Conservation (phyloP, 2,797 vertebrate genomes). For the Poeciliopsis infans region DNA sequence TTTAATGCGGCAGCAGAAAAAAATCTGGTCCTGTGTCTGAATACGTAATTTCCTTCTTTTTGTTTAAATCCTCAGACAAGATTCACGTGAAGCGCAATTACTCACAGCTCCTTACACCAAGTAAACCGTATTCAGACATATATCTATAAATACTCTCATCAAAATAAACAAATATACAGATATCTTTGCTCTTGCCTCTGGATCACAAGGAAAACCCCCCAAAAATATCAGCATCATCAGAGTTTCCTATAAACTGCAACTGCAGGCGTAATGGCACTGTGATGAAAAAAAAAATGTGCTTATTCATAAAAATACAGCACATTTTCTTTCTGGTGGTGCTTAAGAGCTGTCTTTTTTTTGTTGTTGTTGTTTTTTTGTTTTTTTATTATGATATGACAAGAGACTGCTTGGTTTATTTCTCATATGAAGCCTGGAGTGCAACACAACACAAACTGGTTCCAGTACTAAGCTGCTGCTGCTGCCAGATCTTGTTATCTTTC, state of each 20-base stretch:
- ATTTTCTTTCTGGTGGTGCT: constrained; percentile 28
- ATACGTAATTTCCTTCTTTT: constrained; percentile 7
- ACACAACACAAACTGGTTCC: not conserved
- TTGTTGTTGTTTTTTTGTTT: no score
- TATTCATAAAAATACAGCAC: constrained; percentile 33
- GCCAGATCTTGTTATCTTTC: not conserved
- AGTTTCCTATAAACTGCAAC: constrained; percentile 31
- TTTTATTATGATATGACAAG: constrained; percentile 20
- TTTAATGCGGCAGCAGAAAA: constrained; percentile 43
- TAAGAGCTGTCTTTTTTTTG: not conserved
- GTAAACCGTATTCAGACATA: constrained; percentile 74
- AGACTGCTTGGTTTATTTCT: not conserved
- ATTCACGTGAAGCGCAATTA: constrained; percentile 48
- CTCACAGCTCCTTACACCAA: constrained; percentile 50
- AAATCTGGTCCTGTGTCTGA: constrained; percentile 61
- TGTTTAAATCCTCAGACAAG: constrained; percentile 24
- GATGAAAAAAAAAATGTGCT: constrained; percentile 25
- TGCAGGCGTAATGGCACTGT: constrained; percentile 21
- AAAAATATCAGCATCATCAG: constrained; percentile 53
- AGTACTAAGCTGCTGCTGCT: constrained; percentile 1
- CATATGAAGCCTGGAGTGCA: not conserved
- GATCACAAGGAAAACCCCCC: constrained; percentile 39
- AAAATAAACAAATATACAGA: constrained; percentile 69
- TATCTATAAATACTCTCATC: constrained; percentile 74
- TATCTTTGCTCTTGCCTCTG: constrained; percentile 55